phyloP scores from a whole-genome alignment of 64 coral and sea anemone species.

The Pocillopora damicornis region DNA sequence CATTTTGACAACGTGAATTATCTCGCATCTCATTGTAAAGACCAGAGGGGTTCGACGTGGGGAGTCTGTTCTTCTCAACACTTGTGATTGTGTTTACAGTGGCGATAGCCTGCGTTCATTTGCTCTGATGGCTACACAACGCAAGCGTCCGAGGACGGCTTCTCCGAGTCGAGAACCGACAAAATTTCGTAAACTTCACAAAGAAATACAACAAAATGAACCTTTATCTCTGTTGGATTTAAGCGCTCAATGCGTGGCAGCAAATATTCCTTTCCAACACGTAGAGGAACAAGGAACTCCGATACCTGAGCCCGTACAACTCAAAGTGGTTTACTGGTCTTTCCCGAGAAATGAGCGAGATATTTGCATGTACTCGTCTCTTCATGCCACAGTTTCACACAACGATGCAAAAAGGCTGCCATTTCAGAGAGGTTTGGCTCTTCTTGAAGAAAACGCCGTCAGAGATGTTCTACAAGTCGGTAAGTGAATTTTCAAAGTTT shows the following conservation, averaged over 20 bases:
- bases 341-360: slow-evolving; percentile 95
- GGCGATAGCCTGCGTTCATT: slow-evolving; percentile 23
- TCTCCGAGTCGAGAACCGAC: slow-evolving; percentile 57
- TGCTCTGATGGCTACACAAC: slow-evolving; percentile 35
- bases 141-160: slow-evolving; percentile 46
- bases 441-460: slow-evolving; percentile 93
- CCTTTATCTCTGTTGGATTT: slow-evolving; percentile 84
- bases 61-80: slow-evolving; percentile 33
- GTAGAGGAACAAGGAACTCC: slow-evolving; percentile 82
- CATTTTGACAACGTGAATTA: slow-evolving; percentile 37
- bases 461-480: slow-evolving; percentile 96
- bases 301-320: slow-evolving; percentile 95
- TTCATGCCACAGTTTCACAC: slow-evolving; percentile 68
- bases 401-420: slow-evolving; percentile 80
- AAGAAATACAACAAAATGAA: slow-evolving; percentile 51
- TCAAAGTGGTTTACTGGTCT: slow-evolving; percentile 92
- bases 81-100: slow-evolving; percentile 57
- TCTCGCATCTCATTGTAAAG: slow-evolving; percentile 30
- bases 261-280: slow-evolving; percentile 89
- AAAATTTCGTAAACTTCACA: slow-evolving; percentile 58
- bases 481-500: slow-evolving; percentile 68
- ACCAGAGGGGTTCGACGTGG: slow-evolving; percentile 31
- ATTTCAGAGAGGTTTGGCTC: slow-evolving; percentile 80
- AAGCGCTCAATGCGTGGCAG: slow-evolving; percentile 81
- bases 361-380: slow-evolving; percentile 95